Percentiles rank a stretch among this genome's conserved stretches.
phyloP scores from a whole-genome alignment of 2,888 invertebrate species.

The Eupithecia inturbata region DNA sequence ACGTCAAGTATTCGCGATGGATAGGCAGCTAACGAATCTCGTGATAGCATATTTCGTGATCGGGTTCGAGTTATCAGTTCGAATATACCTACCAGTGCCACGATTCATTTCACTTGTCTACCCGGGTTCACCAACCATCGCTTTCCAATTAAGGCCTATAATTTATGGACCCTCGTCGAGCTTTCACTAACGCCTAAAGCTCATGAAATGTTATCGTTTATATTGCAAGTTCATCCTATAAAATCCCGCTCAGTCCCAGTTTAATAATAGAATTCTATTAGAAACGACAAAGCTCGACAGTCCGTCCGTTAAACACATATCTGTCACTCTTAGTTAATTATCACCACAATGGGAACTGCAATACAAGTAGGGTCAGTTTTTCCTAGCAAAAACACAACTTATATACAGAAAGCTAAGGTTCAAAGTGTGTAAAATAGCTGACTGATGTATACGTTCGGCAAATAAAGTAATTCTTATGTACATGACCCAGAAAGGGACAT shows the following conservation, averaged over 20 bases:
- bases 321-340: constrained; percentile 61
- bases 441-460: constrained; percentile 36
- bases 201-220: not conserved
- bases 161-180: constrained; percentile 19
- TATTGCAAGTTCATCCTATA: constrained; percentile 22
- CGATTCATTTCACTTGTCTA: not conserved
- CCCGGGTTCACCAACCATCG: constrained; percentile 2
- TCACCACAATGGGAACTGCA: constrained; percentile 48
- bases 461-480: constrained; percentile 38
- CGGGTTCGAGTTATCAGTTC: not conserved
- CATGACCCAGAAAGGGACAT: constrained; percentile 32
- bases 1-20: not conserved
- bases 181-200: constrained; percentile 13
- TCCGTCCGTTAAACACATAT: constrained; percentile 45
- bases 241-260: constrained; percentile 34
- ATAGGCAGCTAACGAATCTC: not conserved
- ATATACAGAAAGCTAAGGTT: constrained; percentile 17
- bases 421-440: constrained; percentile 19
- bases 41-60: not conserved
- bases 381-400: constrained; percentile 25
- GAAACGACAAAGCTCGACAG: constrained; percentile 52
- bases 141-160: constrained; percentile 16
- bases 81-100: not conserved
- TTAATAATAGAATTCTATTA: constrained; percentile 48
- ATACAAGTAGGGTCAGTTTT: constrained; percentile 29